Base-by-base conservation (phyloP, 23 tunicate genomes). In the Trididemnum clinides region DNA sequence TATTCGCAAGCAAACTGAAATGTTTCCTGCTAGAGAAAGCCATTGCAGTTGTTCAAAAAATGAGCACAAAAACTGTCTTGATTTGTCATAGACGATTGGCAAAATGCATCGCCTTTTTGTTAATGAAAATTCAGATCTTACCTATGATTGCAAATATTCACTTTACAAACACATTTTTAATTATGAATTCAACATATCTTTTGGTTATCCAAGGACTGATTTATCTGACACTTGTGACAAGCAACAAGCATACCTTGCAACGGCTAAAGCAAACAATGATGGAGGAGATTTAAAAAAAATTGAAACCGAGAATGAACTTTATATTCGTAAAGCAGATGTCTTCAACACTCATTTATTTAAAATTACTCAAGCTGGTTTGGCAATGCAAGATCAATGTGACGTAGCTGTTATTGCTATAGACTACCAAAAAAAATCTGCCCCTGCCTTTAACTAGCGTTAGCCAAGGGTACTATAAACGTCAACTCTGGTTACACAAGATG, bases 131-230 rank as follows among this genome's bases (percentile, higher is more conserved):
- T 12, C 57, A 2, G 80, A 73, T 73, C 31, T 73, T 20, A 19
- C 36, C 7, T 5, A 73, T 26, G 31, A 22, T 2, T 73, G 80
- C 80, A 73, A 38, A 21, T 73, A 73, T 38, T 38, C 57, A 5
- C 57, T 73, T 21, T 73, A 73, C 22, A 19, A 37, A 29, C 28
- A 73, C 57, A 73, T 73, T 7, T 73, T 73, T 38, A 73, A 73
- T 73, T 39, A 73, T 37, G 80, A 73, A 73, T 73, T 73, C 80
- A 73, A 73, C 38, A 73, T 73, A 37, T 36, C 57, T 36, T 73
- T 73, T 73, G 80, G 80, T 7, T 73, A 73, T 23, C 57, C 57
- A 18, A 23, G 80, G 38, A 73, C 57, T 2, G 80, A 73, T 38
- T 5, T 73, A n/a, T 73, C 57, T 39, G 54, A 39, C 33, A 73